Evolutionary conservation across 2,797 vertebrate genomes (phyloP).

Genomic region (Eptatretus atami): DNA sequence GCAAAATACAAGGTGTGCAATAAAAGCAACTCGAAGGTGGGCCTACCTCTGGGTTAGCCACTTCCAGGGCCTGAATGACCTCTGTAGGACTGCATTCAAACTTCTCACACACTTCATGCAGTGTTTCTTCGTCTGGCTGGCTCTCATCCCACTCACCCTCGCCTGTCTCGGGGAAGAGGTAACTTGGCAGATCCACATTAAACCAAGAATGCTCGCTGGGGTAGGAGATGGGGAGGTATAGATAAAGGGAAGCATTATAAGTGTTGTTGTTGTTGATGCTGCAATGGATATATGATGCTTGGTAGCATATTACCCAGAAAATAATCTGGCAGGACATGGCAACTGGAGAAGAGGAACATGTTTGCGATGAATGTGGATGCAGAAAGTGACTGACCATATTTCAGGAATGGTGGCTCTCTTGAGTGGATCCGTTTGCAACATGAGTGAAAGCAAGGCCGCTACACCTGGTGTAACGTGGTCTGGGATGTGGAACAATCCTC

Average conservation of each 20-base stretch:
- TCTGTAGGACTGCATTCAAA: conserved; percentile 73
- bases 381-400: conserved; percentile 23
- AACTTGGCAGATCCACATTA: conserved; percentile 67
- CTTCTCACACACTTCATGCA: conserved; percentile 82
- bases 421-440: conserved; percentile 86
- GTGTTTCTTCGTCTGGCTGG: conserved; percentile 60
- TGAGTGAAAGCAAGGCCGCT: conserved; percentile 39
- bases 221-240: background rate
- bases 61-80: conserved; percentile 65
- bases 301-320: too few relatives aligned
- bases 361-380: too few relatives aligned
- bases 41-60: conserved; percentile 31
- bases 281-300: too few relatives aligned
- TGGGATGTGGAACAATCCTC: conserved; percentile 87
- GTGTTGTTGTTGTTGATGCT: too few relatives aligned
- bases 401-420: conserved; percentile 94
- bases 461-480: conserved; percentile 68
- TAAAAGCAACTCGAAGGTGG: too few relatives aligned
- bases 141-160: conserved; percentile 70
- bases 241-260: too few relatives aligned
- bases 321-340: too few relatives aligned
- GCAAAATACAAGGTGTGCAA: too few relatives aligned
- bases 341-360: too few relatives aligned
- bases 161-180: conserved; percentile 53
- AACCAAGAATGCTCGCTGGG: conserved; percentile 76